These are phyloP conservation scores for Ctenicera cuprea DNA, from an alignment of 2,888 invertebrate species.

Conservation along the genomic window DNA sequence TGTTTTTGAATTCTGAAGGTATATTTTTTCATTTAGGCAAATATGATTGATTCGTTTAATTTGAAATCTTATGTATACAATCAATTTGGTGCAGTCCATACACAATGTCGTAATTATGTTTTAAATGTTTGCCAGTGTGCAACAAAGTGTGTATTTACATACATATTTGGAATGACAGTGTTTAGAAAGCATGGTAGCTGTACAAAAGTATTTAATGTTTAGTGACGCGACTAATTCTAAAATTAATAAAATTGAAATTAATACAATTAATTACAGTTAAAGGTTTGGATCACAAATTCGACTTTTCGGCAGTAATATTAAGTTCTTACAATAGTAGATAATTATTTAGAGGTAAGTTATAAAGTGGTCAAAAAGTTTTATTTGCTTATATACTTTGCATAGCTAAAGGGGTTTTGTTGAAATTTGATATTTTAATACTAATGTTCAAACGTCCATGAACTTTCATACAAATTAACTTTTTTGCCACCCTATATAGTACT, in stretches of 20 bases:
- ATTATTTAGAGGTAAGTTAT: constrained; percentile 16
- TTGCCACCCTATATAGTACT: constrained; percentile 25
- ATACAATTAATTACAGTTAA: constrained; percentile 37
- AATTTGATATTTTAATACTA: not conserved
- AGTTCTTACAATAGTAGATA: constrained; percentile 24
- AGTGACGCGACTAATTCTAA: constrained; percentile 21
- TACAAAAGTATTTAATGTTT: constrained; percentile 23
- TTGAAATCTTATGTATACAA: not conserved
- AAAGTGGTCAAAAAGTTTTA: constrained; percentile 4
- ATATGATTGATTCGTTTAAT: constrained; percentile 21
- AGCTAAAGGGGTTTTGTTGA: not conserved
- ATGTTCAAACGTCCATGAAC: not conserved
- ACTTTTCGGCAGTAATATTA: constrained; percentile 50
- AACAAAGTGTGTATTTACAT: constrained; percentile 29
- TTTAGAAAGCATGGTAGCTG: constrained; percentile 28
- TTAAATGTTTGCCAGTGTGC: constrained; percentile 3
- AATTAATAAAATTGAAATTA: constrained; percentile 16
- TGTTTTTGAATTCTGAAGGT: constrained; percentile 4
- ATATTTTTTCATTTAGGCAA: not conserved
- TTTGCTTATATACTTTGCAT: not conserved
- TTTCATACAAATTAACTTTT: not conserved
- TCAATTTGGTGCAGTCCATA: constrained; percentile 12
- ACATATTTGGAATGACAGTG: constrained; percentile 12
- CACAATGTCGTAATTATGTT: constrained; percentile 7
- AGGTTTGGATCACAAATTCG: constrained; percentile 47